Conservation (phyloP, 2,888 invertebrate genomes). For the Desoria tigrina region DNA sequence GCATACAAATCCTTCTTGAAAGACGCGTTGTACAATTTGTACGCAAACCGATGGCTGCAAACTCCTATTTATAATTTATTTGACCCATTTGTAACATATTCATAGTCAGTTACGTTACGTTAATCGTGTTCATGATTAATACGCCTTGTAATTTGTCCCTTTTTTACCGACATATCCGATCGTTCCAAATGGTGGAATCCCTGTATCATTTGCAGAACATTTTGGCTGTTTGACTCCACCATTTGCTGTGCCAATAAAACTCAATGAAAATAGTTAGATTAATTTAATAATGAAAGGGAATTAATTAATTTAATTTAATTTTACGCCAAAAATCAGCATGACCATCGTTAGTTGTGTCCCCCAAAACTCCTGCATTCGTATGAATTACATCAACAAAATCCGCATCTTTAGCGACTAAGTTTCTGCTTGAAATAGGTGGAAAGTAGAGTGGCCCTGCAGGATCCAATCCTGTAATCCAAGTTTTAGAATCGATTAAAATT, state of each 20-base stretch:
- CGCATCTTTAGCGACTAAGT: slow-evolving; percentile 12
- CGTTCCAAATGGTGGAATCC: neutral
- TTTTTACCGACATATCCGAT: no score
- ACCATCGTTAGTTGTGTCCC: slow-evolving; percentile 21
- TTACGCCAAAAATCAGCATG: slow-evolving; percentile 30
- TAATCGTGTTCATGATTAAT: no score
- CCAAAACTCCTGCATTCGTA: slow-evolving; percentile 16
- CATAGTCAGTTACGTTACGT: no score
- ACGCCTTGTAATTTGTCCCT: no score
- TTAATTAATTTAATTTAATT: neutral
- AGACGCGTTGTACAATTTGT: slow-evolving; percentile 19
- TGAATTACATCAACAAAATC: slow-evolving; percentile 28
- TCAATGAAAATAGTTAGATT: neutral
- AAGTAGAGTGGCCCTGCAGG: slow-evolving; percentile 20
- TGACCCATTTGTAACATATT: no score
- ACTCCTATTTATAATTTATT: slow-evolving; percentile 7
- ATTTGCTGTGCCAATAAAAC: slow-evolving; percentile 18
- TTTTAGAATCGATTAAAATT: no score
- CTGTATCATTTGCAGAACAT: slow-evolving; percentile 12
- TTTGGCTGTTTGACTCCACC: slow-evolving; percentile 20
- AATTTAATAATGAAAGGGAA: neutral
- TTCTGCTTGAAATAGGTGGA: slow-evolving; percentile 11
- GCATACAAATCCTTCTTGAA: slow-evolving; percentile 14
- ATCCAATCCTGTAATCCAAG: slow-evolving; percentile 20
- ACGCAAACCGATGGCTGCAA: slow-evolving; percentile 23